Evolutionary conservation across 2,888 invertebrate genomes (phyloP).

Genomic region (Pachycephus smyrnensis): DNA sequence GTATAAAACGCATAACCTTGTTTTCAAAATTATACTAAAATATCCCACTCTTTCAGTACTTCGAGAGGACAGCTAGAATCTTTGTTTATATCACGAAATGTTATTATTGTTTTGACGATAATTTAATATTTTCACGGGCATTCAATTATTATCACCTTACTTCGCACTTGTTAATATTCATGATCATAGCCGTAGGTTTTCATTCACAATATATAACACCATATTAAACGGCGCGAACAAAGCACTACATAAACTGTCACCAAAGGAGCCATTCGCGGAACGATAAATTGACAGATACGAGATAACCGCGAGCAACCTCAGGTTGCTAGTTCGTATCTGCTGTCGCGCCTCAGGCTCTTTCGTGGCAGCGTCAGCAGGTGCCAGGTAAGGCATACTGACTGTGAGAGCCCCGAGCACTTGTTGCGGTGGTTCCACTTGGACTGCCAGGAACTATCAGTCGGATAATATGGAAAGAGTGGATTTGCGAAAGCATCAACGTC

Average conservation of each 20-base stretch:
- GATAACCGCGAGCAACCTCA: conserved; percentile 40
- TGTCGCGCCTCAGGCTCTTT: conserved; percentile 51
- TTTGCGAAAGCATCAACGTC: background rate
- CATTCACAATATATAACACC: background rate
- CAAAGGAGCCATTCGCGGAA: background rate
- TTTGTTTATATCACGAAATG: background rate
- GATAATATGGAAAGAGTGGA: background rate
- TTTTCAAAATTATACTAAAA: background rate
- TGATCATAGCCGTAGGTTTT: background rate
- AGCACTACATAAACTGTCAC: background rate
- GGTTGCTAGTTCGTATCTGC: conserved; percentile 50
- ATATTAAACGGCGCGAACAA: background rate
- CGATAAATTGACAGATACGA: conserved; percentile 19
- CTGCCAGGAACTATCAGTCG: background rate
- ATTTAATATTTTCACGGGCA: background rate
- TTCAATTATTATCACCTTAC: background rate
- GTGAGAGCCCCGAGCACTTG: background rate
- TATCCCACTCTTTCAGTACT: background rate
- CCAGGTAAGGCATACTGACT: background rate
- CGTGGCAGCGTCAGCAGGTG: conserved; percentile 49
- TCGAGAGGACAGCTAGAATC: background rate
- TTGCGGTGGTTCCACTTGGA: background rate
- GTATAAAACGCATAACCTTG: background rate
- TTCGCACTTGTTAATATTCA: background rate
- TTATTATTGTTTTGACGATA: background rate